Evolutionary conservation across 2,888 invertebrate species (phyloP).

Genomic region (Melipona bicolor): DNA sequence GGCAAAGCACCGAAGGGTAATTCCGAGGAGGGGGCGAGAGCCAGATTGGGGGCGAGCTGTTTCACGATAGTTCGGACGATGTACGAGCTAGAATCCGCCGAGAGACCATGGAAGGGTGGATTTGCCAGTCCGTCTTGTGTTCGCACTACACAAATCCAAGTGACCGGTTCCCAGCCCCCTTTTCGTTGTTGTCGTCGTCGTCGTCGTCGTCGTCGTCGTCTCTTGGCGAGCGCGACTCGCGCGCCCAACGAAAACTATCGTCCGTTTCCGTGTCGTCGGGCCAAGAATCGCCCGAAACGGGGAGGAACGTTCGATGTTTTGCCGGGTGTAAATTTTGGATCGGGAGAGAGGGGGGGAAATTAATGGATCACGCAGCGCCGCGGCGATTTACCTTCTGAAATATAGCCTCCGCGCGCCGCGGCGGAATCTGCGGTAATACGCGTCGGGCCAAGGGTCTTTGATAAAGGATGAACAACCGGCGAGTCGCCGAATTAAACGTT

Average conservation of each 20-base stretch:
- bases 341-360: not conserved
- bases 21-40: constrained; percentile 50
- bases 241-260: constrained; percentile 32
- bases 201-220: constrained; percentile 18
- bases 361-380: no score
- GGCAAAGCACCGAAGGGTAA: constrained; percentile 73
- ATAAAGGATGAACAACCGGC: not conserved
- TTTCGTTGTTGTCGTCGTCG: no score
- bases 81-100: constrained; percentile 82
- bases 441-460: not conserved
- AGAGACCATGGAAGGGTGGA: constrained; percentile 83
- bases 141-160: constrained; percentile 84
- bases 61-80: constrained; percentile 82
- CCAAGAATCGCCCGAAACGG: constrained; percentile 53
- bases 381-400: not conserved
- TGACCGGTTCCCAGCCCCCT: constrained; percentile 79
- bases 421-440: not conserved
- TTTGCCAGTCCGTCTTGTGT: constrained; percentile 83
- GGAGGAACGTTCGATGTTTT: constrained; percentile 42
- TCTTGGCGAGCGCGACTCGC: constrained; percentile 75
- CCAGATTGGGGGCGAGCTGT: constrained; percentile 72
- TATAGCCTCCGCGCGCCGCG: no score
- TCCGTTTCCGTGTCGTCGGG: constrained; percentile 66
- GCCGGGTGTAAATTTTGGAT: not conserved
- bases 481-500: not conserved